Percentiles rank a stretch among this genome's conserved stretches.
Conservation (phyloP, 2,797 vertebrate genomes). For the Necrosyrtes monachus region DNA sequence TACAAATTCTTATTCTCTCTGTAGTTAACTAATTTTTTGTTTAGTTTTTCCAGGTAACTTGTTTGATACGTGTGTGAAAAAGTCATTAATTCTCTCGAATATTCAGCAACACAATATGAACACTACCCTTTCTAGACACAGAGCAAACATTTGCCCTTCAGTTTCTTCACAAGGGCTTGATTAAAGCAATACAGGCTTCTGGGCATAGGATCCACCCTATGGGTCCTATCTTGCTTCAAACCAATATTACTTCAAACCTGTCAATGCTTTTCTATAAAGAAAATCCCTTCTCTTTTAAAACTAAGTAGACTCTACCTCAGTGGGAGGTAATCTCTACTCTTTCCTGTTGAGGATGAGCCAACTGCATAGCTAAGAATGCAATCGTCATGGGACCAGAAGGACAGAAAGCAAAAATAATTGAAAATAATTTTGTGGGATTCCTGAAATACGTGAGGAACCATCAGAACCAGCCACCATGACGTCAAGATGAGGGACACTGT, state of each 20-base stretch:
- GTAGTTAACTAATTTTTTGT: neutral
- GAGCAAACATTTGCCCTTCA: neutral
- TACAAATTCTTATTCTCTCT: neutral
- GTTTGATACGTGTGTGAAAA: neutral
- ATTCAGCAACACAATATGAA: neutral
- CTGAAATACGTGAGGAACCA: neutral
- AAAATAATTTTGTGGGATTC: neutral
- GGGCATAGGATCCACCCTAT: neutral
- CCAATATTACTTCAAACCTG: neutral
- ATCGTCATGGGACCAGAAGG: neutral
- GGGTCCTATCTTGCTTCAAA: neutral
- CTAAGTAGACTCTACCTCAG: neutral
- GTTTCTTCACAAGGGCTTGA: neutral
- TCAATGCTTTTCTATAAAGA: neutral
- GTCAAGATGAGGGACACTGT: neutral
- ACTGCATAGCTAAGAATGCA: neutral
- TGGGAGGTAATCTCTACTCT: neutral
- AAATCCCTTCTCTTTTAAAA: neutral
- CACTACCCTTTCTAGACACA: neutral
- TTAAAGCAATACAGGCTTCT: neutral
- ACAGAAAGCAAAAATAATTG: neutral
- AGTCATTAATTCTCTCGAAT: neutral
- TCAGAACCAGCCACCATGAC: neutral
- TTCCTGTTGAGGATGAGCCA: neutral
- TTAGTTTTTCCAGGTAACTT: neutral